Percentiles rank a stretch among this genome's conserved stretches.
Evolutionary conservation across 2,797 vertebrate genomes (phyloP).

Genomic region (Ambastaia sidthimunki): DNA sequence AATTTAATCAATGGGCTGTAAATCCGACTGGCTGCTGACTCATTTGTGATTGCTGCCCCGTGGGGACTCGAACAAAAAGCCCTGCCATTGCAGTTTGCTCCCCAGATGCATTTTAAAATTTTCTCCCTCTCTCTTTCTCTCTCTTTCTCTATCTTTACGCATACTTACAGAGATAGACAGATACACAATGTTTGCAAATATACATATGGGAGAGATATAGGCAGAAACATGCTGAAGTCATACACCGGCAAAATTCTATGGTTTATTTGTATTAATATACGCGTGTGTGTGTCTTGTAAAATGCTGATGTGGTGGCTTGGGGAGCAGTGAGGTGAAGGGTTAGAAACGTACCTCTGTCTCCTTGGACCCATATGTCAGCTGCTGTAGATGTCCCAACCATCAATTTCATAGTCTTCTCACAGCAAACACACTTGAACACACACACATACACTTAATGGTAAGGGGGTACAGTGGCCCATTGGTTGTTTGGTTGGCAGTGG

Average conservation of each 20-base stretch:
- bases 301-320: conserved; percentile 59
- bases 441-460: conserved; percentile 38
- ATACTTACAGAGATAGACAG: conserved; percentile 26
- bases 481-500: conserved; percentile 32
- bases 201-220: conserved; percentile 35
- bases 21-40: conserved; percentile 88
- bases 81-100: conserved; percentile 75
- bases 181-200: conserved; percentile 22
- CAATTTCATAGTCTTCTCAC: conserved; percentile 56
- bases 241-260: conserved; percentile 38
- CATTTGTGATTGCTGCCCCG: conserved; percentile 82
- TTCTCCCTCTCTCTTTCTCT: conserved; percentile 25
- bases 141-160: background rate
- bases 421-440: conserved; percentile 35
- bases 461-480: conserved; percentile 38
- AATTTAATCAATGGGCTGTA: conserved; percentile 93
- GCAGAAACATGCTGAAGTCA: conserved; percentile 32
- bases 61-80: conserved; percentile 72
- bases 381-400: conserved; percentile 52
- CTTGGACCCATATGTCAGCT: conserved; percentile 51
- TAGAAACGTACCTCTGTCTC: conserved; percentile 48
- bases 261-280: conserved; percentile 10
- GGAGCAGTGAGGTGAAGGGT: conserved; percentile 50
- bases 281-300: conserved; percentile 18
- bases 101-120: conserved; percentile 57